phyloP scores from a whole-genome alignment of 2,888 invertebrate genomes.

The Acanthoscelides obtectus region DNA sequence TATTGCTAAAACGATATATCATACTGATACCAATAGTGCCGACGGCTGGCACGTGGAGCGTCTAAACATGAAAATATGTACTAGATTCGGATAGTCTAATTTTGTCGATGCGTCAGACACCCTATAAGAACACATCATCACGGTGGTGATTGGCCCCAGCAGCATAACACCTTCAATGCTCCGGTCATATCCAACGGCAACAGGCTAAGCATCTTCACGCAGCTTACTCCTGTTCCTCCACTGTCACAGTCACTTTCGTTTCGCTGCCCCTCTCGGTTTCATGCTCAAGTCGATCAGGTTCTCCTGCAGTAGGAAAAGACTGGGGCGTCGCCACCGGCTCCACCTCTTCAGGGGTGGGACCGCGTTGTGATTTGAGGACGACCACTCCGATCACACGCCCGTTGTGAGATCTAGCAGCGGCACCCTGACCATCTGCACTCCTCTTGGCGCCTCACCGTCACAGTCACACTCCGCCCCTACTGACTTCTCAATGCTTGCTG shows the following conservation, averaged over 20 bases:
- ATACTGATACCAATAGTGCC: too few relatives aligned
- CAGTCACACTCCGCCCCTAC: slow-evolving; percentile 53
- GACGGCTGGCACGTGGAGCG: too few relatives aligned
- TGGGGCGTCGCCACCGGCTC: too few relatives aligned
- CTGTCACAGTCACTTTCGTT: slow-evolving; percentile 51
- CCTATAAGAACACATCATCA: slow-evolving; percentile 2
- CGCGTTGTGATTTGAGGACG: slow-evolving; percentile 30
- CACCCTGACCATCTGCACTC: slow-evolving; percentile 46
- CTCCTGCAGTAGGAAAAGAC: slow-evolving; percentile 57
- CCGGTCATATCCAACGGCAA: slow-evolving; percentile 62
- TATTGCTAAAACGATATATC: too few relatives aligned
- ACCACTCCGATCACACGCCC: slow-evolving; percentile 68
- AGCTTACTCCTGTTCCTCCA: slow-evolving; percentile 45
- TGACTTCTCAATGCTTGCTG: slow-evolving; percentile 39
- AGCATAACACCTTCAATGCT: not conserved
- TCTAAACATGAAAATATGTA: too few relatives aligned
- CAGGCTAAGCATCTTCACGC: slow-evolving; percentile 46
- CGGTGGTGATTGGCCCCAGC: not conserved
- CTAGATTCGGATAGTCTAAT: not conserved
- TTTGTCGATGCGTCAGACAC: not conserved
- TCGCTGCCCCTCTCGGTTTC: slow-evolving; percentile 46
- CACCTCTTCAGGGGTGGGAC: too few relatives aligned
- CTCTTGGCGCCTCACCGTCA: slow-evolving; percentile 44
- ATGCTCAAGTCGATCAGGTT: slow-evolving; percentile 79
- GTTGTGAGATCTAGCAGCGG: slow-evolving; percentile 63